These are phyloP conservation scores for Caenorhabditis sulstoni DNA, from an alignment of 2,888 invertebrate genomes.

Conservation along the genomic window DNA sequence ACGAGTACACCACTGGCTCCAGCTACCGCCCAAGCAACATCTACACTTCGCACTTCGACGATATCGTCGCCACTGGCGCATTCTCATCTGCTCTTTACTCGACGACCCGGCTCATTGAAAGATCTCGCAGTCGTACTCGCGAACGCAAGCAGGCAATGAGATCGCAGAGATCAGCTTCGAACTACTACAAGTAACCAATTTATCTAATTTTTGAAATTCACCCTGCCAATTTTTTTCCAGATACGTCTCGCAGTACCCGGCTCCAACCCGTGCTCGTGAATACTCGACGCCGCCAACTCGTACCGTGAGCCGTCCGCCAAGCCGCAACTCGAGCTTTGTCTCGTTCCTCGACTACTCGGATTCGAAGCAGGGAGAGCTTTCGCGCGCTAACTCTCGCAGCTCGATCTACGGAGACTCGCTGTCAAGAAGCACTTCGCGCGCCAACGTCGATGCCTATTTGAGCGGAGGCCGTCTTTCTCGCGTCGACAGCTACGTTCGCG, in stretches of 20 bases:
- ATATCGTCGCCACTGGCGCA: conserved; percentile 78
- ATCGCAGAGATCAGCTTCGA: conserved; percentile 76
- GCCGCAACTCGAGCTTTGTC: conserved; percentile 75
- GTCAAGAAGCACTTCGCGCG: conserved; percentile 78
- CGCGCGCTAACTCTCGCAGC: conserved; percentile 75
- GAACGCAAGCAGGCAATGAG: conserved; percentile 79
- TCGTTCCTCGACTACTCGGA: conserved; percentile 79
- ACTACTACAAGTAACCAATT: conserved; percentile 73
- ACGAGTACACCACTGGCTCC: conserved; percentile 71
- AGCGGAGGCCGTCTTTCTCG: conserved; percentile 79
- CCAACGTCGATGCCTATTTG: conserved; percentile 77
- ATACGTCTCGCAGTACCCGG: conserved; percentile 72
- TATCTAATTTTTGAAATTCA: background rate
- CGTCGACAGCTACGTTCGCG: conserved; percentile 79
- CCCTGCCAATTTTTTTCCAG: conserved; percentile 29
- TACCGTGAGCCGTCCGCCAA: conserved; percentile 74
- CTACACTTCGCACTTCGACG: conserved; percentile 79
- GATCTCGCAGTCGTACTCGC: conserved; percentile 79
- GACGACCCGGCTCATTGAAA: conserved; percentile 78
- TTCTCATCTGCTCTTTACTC: conserved; percentile 79
- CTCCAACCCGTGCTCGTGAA: conserved; percentile 78
- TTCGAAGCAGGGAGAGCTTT: conserved; percentile 78
- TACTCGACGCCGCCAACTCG: conserved; percentile 78
- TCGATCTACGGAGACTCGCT: conserved; percentile 76
- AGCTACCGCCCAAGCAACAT: conserved; percentile 72